phyloP scores from a whole-genome alignment of 2,113 vertebrate genomes.

The Gymnobelideus leadbeateri region DNA sequence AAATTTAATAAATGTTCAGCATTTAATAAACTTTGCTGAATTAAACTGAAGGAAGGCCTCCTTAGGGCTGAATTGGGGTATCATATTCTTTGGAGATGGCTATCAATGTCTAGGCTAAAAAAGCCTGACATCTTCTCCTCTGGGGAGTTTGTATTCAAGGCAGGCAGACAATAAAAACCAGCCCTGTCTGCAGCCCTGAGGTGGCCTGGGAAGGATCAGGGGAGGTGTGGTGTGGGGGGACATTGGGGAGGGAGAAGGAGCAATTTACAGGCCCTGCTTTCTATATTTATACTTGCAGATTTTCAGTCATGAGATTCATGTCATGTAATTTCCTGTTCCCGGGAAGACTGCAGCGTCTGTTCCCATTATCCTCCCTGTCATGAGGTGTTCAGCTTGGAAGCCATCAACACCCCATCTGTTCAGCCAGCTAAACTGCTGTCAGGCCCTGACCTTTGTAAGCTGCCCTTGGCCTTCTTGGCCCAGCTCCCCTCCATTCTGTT shows the following conservation, averaged over 20 bases:
- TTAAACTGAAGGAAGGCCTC: not conserved
- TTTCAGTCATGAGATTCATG: not conserved
- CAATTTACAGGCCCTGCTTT: not conserved
- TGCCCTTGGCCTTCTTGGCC: not conserved
- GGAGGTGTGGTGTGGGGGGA: not conserved
- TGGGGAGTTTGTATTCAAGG: not conserved
- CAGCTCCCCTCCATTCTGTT: not conserved
- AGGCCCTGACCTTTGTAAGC: not conserved
- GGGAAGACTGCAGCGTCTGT: not conserved
- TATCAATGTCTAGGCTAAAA: not conserved
- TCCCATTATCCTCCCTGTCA: not conserved
- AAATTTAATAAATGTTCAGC: not conserved
- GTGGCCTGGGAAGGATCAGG: not conserved
- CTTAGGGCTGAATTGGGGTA: not conserved
- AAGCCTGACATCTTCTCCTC: not conserved
- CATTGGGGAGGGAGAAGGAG: not conserved
- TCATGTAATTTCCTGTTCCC: not conserved
- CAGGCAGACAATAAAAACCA: not conserved
- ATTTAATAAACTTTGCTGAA: not conserved
- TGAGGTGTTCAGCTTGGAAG: not conserved
- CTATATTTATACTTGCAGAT: no score
- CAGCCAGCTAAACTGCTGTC: no score
- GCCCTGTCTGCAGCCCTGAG: not conserved
- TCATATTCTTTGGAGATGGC: not conserved
- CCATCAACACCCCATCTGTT: not conserved